Evolutionary conservation across 2,888 invertebrate genomes (phyloP).

Genomic region (Imbricaverruca yamaguchii): DNA sequence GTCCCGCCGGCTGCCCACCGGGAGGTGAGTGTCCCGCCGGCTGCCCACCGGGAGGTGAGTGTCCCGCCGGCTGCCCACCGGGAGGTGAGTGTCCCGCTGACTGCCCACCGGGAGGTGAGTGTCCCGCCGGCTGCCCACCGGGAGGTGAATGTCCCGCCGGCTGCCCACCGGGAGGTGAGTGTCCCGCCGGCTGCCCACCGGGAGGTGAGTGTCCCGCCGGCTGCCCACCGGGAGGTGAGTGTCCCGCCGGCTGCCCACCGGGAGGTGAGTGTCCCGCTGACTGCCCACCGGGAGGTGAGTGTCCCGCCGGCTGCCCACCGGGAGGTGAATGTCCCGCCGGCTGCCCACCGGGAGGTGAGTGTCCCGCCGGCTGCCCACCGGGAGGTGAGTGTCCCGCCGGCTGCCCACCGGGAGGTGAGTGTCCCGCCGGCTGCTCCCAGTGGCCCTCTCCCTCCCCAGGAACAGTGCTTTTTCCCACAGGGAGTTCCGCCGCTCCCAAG

Average conservation of each 20-base stretch:
- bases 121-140: slow-evolving; percentile 62
- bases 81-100: slow-evolving; percentile 59
- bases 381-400: slow-evolving; percentile 53
- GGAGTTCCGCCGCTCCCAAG: too few relatives aligned
- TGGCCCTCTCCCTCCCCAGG: too few relatives aligned
- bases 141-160: slow-evolving; percentile 59
- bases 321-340: slow-evolving; percentile 59
- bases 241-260: slow-evolving; percentile 62
- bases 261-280: slow-evolving; percentile 59
- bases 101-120: too few relatives aligned
- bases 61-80: slow-evolving; percentile 62
- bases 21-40: slow-evolving; percentile 59
- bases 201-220: slow-evolving; percentile 59
- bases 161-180: too few relatives aligned
- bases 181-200: slow-evolving; percentile 62
- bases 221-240: too few relatives aligned
- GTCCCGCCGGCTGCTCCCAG: too few relatives aligned
- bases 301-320: slow-evolving; percentile 62
- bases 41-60: too few relatives aligned
- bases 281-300: too few relatives aligned
- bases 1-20: too few relatives aligned
- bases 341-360: too few relatives aligned
- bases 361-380: slow-evolving; percentile 62
- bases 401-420: too few relatives aligned
- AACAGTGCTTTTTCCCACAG: too few relatives aligned